Evolutionary conservation across 2,113 vertebrate genomes (phyloP).

Genomic region (Bufo gargarizans): DNA sequence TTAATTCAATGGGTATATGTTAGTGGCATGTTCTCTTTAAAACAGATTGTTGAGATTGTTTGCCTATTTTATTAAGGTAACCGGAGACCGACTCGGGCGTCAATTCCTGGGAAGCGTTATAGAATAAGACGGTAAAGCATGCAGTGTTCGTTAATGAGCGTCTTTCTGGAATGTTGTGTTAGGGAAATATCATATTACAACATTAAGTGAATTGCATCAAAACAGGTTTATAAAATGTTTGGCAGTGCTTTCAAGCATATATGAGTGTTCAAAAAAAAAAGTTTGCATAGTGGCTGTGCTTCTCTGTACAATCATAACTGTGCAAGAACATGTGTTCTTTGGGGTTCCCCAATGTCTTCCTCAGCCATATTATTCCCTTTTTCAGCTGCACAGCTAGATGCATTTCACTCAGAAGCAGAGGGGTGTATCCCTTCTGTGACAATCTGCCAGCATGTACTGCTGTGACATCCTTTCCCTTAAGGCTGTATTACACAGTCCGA

Average conservation of each 20-base stretch:
- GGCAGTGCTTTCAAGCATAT: neutral
- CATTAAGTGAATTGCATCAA: neutral
- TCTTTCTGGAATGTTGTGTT: neutral
- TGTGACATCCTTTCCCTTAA: too few species aligned
- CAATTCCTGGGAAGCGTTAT: neutral
- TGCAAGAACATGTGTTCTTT: too few species aligned
- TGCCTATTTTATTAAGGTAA: neutral
- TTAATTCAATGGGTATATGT: neutral
- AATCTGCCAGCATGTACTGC: too few species aligned
- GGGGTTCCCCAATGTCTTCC: too few species aligned
- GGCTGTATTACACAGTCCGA: too few species aligned
- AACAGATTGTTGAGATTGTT: neutral
- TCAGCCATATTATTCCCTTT: too few species aligned
- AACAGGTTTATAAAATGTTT: neutral
- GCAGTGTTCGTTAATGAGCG: neutral
- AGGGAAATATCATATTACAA: neutral
- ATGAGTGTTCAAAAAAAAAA: too few species aligned
- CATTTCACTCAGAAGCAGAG: too few species aligned
- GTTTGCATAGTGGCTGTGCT: too few species aligned
- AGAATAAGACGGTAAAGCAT: neutral
- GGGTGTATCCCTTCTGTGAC: too few species aligned
- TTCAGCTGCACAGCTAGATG: too few species aligned
- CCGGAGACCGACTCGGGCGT: neutral
- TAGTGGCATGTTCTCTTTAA: neutral
- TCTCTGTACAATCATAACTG: too few species aligned